A percentile compares a stretch with the other conserved stretches of the same genome.
Evolutionary conservation across 64 coral and sea anemone genomes (phyloP).

Genomic region (Orbicella faveolata): DNA sequence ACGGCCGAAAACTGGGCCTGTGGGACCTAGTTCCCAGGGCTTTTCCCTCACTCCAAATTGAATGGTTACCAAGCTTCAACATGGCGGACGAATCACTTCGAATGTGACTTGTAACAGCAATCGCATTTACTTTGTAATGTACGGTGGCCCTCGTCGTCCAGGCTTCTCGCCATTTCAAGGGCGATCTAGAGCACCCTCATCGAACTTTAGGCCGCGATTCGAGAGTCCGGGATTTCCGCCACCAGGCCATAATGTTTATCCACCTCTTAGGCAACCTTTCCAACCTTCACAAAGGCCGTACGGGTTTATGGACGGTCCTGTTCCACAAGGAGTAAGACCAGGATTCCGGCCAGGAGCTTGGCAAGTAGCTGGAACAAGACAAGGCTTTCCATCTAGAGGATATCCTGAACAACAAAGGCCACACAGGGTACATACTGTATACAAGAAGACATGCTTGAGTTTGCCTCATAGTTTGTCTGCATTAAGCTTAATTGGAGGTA

Average conservation of each 20-base stretch:
- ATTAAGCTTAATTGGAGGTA: too few relatives aligned
- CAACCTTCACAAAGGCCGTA: background rate
- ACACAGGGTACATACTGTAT: background rate
- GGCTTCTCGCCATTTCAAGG: constrained; percentile 22
- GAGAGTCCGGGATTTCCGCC: constrained; percentile 30
- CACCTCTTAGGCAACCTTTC: constrained; percentile 16
- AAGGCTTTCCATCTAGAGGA: background rate
- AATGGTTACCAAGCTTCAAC: constrained; percentile 51
- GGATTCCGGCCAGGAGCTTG: background rate
- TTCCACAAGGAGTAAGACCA: background rate
- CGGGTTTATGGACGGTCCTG: background rate
- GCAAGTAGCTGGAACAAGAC: constrained; percentile 13
- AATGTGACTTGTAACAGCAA: background rate
- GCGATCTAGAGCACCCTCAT: constrained; percentile 8
- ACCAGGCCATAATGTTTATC: background rate
- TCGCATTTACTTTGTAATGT: background rate
- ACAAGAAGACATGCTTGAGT: too few relatives aligned
- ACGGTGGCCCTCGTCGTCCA: constrained; percentile 27
- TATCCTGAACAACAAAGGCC: background rate
- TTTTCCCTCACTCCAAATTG: background rate
- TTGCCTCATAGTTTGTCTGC: too few relatives aligned
- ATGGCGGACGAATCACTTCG: constrained; percentile 12
- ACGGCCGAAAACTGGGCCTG: too few relatives aligned
- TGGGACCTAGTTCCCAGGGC: too few relatives aligned
- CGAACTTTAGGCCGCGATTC: constrained; percentile 21